Percentiles rank a stretch among this genome's conserved stretches.
These are phyloP conservation scores for Mustelus asterias DNA, from an alignment of 2,113 vertebrate genomes.

Conservation along the genomic window DNA sequence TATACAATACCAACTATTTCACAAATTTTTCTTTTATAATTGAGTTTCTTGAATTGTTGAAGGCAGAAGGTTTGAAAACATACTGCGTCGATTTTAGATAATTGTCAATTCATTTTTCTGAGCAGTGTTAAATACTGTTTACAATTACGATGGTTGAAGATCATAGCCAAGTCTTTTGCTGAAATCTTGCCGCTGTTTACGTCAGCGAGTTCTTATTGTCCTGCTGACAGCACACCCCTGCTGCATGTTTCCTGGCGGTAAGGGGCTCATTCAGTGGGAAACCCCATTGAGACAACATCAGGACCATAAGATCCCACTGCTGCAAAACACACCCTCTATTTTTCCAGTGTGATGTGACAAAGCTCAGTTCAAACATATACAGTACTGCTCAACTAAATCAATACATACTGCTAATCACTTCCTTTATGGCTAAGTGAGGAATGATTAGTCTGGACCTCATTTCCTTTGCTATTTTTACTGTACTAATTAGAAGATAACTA, in stretches of 20 bases:
- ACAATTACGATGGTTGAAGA: not conserved
- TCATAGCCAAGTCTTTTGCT: not conserved
- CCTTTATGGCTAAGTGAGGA: not conserved
- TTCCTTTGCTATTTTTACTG: not conserved
- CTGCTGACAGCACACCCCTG: too few relatives aligned
- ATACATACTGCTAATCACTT: not conserved
- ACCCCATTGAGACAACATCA: too few relatives aligned
- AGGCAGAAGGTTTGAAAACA: not conserved
- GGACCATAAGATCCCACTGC: too few relatives aligned
- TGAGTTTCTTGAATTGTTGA: not conserved
- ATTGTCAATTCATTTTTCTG: not conserved
- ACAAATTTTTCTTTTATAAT: not conserved
- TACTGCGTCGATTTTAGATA: not conserved
- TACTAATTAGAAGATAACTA: not conserved
- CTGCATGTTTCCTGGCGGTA: too few relatives aligned
- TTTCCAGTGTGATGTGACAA: not conserved
- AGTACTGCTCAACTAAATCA: conserved; percentile 18
- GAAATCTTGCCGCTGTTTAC: too few relatives aligned
- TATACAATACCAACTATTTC: not conserved
- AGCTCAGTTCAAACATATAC: not conserved
- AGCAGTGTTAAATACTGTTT: not conserved
- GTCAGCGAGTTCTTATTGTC: too few relatives aligned
- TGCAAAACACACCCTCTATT: too few relatives aligned
- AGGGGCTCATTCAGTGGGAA: too few relatives aligned
- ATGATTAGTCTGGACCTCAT: not conserved